phyloP scores from a whole-genome alignment of 2,113 vertebrate species.

The Panurus biarmicus region DNA sequence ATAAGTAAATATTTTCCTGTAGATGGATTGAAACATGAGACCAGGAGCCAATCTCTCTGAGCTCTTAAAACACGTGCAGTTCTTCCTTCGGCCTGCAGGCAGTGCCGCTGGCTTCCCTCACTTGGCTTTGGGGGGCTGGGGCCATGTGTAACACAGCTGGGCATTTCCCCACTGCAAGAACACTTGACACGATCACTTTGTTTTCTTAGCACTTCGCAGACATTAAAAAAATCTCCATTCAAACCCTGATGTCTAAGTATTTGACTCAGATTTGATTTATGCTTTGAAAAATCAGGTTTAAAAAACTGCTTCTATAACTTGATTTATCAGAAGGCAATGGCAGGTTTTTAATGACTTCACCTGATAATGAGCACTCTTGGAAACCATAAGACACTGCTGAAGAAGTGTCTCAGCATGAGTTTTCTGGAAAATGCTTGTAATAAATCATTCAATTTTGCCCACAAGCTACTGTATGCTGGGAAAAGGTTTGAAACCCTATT shows the following conservation, averaged over 20 bases:
- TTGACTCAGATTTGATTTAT: neutral
- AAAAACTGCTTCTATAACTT: neutral
- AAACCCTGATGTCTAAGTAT: neutral
- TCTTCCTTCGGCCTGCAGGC: neutral
- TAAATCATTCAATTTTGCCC: conserved; percentile 58
- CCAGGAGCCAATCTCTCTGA: neutral
- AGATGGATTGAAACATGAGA: neutral
- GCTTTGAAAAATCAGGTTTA: neutral
- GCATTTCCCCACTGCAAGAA: neutral
- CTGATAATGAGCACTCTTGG: conserved; percentile 24
- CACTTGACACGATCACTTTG: neutral
- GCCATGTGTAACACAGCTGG: neutral
- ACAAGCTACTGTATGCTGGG: conserved; percentile 15
- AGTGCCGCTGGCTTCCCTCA: neutral
- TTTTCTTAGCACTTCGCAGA: neutral
- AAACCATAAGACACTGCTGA: neutral
- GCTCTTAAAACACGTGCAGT: rapidly evolving
- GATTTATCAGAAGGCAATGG: neutral
- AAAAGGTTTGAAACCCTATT: conserved; percentile 35
- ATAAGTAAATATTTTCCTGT: neutral
- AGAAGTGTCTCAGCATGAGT: conserved; percentile 16
- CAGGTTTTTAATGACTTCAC: conserved; percentile 24
- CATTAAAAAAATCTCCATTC: neutral
- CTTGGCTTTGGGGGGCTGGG: neutral
- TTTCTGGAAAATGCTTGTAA: conserved; percentile 54